Evolutionary conservation across 2,888 invertebrate genomes (phyloP), one percentile per base, ranked within the genome.

Genomic region (Tiliacea aurago): DNA sequence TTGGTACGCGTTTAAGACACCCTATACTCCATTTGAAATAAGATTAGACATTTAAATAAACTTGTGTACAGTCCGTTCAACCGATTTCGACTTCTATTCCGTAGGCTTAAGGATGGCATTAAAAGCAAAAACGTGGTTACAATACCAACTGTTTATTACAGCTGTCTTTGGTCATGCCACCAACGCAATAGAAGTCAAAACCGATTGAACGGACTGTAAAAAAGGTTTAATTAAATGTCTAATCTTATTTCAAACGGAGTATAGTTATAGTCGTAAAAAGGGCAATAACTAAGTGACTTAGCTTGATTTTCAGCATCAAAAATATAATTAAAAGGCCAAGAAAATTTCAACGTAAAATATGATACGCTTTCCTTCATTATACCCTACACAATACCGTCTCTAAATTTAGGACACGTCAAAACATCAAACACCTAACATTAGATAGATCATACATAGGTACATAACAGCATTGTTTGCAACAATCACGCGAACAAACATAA

Each of bases 401-500:
- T 33, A 72, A 68, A 81, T 84, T 65, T 80, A 75, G 84, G 68
- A 68, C 84, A 67, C 53, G 5, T 20, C 71, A 83, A 79, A 83
- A 86, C 87, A 87, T 86, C 85, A 87, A 86, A 87, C 83, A 84
- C 83, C 78, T 84, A 79, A 86, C 84, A 90, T 87, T 89, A 87
- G 86, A 86, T 79, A 90, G 87, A 89, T 90, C 85, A 81, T 81
- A 86, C 80, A 28, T 28, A n/a, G n/a, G n/a, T n/a, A 28, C 28
- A 85, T 85, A 85, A 76, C 84, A 75, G 64, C 90, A 93, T 94
- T 94, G 94, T 95, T 85, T 83, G 85, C 89, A 90, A 93, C 95
- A 95, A 95, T 95, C 93, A 91, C 88, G 91, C 90, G 92, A 92
- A 95, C 95, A 95, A 84, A 94, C 93, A 92, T 91, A 92, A 93